phyloP scores from a whole-genome alignment of 2,113 vertebrate genomes.

The Trogon melanurus region DNA sequence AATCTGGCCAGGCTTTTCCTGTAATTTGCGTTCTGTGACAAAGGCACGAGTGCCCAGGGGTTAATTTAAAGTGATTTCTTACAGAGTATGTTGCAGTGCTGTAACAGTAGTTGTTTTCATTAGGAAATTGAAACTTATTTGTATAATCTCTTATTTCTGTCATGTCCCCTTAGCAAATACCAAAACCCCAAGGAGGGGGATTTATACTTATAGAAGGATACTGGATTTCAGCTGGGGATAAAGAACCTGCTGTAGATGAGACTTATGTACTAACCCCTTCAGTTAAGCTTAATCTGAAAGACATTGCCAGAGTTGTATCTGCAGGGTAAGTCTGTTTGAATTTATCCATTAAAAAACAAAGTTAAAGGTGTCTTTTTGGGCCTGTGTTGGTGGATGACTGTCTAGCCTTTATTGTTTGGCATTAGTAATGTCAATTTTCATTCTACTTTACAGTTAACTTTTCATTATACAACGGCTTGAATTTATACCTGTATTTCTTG shows the following conservation, averaged over 20 bases:
- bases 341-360: background rate
- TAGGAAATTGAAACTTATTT: background rate
- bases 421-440: background rate
- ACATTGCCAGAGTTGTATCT: slow-evolving; percentile 92
- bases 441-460: background rate
- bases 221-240: slow-evolving; percentile 92
- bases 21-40: background rate
- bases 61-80: background rate
- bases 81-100: background rate
- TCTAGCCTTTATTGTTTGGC: background rate
- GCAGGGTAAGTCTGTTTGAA: slow-evolving; percentile 83
- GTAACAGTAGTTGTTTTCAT: background rate
- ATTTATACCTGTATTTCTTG: slow-evolving; percentile 40
- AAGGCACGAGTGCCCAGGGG: background rate
- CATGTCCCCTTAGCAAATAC: slow-evolving; percentile 83
- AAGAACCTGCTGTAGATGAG: slow-evolving; percentile 86
- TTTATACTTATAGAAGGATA: slow-evolving; percentile 90
- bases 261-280: slow-evolving; percentile 91
- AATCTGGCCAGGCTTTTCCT: background rate
- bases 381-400: background rate
- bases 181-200: slow-evolving; percentile 80
- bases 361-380: background rate
- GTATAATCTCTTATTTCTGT: slow-evolving; percentile 4
- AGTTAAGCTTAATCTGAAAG: slow-evolving; percentile 93
- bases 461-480: background rate